Conservation (phyloP, 1,140 invertebrate genomes). For the Berghia stephanieae region DNA sequence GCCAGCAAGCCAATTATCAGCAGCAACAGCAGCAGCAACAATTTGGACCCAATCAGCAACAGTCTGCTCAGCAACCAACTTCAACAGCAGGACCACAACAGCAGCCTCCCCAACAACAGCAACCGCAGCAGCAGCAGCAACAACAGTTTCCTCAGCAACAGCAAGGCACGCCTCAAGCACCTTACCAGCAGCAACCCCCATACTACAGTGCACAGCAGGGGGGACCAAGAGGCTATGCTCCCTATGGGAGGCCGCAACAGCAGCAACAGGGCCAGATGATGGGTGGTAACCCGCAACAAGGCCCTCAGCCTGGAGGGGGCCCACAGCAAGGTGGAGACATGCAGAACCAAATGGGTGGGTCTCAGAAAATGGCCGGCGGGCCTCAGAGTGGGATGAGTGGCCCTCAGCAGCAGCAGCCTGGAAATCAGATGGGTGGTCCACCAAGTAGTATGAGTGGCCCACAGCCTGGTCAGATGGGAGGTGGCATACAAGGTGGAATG, state of each 20-base stretch:
- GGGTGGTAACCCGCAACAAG: no score
- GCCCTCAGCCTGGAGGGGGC: no score
- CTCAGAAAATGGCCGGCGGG: no score
- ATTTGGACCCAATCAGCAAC: conserved; percentile 5
- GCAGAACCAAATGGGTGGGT: no score
- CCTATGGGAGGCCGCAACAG: conserved; percentile 19
- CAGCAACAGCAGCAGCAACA: conserved; percentile 18
- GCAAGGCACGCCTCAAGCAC: not conserved
- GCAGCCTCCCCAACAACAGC: conserved; percentile 10
- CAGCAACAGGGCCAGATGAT: no score
- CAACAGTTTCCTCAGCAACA: conserved; percentile 18
- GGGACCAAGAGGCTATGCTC: conserved; percentile 12
- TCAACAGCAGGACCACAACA: conserved; percentile 22
- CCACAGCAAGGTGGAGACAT: no score
- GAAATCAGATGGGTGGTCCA: no score
- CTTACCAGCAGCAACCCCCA: not conserved
- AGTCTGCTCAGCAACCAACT: conserved; percentile 14
- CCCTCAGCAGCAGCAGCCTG: no score
- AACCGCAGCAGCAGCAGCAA: conserved; percentile 20
- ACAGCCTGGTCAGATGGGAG: not conserved
- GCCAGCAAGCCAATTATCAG: conserved; percentile 15
- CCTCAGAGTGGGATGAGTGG: conserved; percentile 20
- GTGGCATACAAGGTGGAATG: not conserved
- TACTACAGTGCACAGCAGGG: conserved; percentile 13
- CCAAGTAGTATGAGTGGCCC: conserved; percentile 4